phyloP scores from a whole-genome alignment of 2,797 vertebrate species.

The Alauda arvensis region DNA sequence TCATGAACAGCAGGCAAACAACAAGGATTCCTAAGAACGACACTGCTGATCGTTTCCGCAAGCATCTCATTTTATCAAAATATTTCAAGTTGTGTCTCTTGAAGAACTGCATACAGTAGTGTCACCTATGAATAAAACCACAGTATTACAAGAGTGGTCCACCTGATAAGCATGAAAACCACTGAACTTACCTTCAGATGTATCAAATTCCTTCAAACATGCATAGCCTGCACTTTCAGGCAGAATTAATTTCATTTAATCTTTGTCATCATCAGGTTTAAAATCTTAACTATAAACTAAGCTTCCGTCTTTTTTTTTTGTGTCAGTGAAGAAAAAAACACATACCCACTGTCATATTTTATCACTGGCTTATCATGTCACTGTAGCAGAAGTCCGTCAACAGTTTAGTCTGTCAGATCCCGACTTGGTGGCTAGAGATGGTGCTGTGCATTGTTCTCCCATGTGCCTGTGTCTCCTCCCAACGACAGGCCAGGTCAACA shows the following conservation, averaged over 20 bases:
- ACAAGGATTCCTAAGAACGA: slow-evolving; percentile 92
- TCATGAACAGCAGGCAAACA: slow-evolving; percentile 92
- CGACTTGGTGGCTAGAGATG: neutral
- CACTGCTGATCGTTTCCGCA: slow-evolving; percentile 91
- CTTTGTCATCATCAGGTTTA: neutral
- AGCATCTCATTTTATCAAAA: slow-evolving; percentile 96
- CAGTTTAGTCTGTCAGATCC: neutral
- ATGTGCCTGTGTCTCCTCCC: neutral
- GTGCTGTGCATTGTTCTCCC: neutral
- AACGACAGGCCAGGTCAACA: neutral
- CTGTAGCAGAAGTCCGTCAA: neutral
- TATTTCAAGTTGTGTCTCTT: slow-evolving; percentile 82
- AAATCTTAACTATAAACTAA: neutral
- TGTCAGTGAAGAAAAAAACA: neutral
- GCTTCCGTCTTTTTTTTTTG: accelerated
- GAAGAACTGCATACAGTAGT: slow-evolving; percentile 57
- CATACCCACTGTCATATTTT: accelerated
- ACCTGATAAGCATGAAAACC: neutral
- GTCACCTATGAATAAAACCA: slow-evolving; percentile 64
- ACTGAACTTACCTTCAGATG: neutral
- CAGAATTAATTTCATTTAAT: neutral
- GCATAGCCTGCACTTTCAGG: neutral
- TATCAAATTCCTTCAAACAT: neutral
- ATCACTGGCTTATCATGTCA: neutral
- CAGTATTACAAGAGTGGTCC: neutral